These are phyloP conservation scores for Polymixis flavicincta DNA, from an alignment of 2,888 invertebrate genomes.

Conservation along the genomic window DNA sequence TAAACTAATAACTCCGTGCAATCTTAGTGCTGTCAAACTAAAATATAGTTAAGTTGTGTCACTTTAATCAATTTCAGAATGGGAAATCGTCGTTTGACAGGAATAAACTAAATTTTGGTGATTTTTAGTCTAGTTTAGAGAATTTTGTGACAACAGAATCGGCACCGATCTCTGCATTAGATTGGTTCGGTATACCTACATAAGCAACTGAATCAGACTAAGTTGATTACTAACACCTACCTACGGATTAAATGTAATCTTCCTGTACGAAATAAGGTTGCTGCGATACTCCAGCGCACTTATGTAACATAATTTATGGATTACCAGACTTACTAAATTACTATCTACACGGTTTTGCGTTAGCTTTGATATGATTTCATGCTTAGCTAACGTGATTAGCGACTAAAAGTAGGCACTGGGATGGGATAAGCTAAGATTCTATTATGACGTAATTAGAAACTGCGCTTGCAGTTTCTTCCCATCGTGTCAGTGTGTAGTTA, in stretches of 20 bases:
- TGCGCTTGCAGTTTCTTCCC: not conserved
- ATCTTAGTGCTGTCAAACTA: too few relatives aligned
- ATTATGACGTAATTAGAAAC: slow-evolving; percentile 2
- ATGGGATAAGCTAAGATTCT: not conserved
- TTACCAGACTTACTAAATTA: not conserved
- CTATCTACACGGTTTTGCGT: not conserved
- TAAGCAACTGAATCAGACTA: not conserved
- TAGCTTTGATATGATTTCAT: slow-evolving; percentile 9
- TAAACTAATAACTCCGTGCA: too few relatives aligned
- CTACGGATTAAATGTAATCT: not conserved
- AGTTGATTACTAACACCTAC: not conserved
- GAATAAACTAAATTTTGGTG: too few relatives aligned
- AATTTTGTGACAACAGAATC: too few relatives aligned
- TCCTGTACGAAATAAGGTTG: not conserved
- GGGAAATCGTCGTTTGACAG: too few relatives aligned
- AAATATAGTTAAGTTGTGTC: too few relatives aligned
- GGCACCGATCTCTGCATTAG: too few relatives aligned
- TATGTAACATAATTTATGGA: not conserved
- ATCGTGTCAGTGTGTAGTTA: too few relatives aligned
- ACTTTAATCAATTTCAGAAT: too few relatives aligned
- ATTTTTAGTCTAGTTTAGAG: too few relatives aligned
- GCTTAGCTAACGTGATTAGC: not conserved
- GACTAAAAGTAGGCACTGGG: not conserved
- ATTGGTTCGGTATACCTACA: not conserved
- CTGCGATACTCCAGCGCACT: slow-evolving; percentile 11